These are phyloP conservation scores for Gallinago nigripennis DNA, from an alignment of 2,797 vertebrate genomes.

Conservation along the genomic window DNA sequence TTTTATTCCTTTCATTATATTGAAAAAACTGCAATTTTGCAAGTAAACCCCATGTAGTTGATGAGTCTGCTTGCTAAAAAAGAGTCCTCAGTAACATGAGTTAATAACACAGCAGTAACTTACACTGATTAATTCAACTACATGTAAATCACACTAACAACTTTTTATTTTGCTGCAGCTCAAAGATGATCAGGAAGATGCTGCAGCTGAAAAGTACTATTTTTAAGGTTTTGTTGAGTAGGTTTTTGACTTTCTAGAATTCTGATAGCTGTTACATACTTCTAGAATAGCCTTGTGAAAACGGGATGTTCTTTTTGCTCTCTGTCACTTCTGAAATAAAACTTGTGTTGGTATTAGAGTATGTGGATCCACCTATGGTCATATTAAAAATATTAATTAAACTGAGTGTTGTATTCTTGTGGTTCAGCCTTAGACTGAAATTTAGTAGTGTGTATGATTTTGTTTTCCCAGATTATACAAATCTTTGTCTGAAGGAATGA, in stretches of 20 bases:
- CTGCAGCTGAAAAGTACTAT: neutral
- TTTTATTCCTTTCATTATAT: neutral
- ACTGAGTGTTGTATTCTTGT: neutral
- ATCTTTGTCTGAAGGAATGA: conserved; percentile 77
- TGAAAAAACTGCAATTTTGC: neutral
- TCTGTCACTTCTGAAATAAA: neutral
- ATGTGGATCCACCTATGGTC: neutral
- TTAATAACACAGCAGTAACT: neutral
- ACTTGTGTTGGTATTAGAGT: neutral
- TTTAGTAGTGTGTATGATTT: neutral
- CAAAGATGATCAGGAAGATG: neutral
- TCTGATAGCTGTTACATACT: neutral
- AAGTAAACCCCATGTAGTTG: neutral
- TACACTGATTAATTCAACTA: neutral
- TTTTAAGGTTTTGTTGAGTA: neutral
- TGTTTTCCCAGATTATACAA: conserved; percentile 77
- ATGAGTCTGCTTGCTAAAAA: neutral
- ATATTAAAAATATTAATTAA: neutral
- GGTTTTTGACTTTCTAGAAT: neutral
- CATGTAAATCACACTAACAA: neutral
- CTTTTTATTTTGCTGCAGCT: neutral
- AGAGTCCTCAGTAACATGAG: neutral
- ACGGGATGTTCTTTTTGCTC: neutral
- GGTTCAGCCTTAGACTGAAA: neutral
- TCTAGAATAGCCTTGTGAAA: neutral